Percentiles rank a stretch among this genome's conserved stretches.
Conservation (phyloP, 1,140 invertebrate species). For the Drosophila nigrodunni region DNA sequence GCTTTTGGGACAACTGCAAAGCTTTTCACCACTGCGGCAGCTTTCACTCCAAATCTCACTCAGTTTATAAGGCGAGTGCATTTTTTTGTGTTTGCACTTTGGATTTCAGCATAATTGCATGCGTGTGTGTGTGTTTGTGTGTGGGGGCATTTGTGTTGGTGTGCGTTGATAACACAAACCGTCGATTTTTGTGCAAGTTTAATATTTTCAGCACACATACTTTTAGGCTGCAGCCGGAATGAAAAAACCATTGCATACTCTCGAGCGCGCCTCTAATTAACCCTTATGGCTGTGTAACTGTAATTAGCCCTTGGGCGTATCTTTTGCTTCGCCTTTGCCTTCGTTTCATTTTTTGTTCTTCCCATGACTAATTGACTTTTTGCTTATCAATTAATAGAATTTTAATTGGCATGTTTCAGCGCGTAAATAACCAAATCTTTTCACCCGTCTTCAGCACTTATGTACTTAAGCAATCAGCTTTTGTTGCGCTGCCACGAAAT, state of each 20-base stretch:
- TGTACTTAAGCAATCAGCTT: slow-evolving; percentile 5
- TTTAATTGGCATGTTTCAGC: slow-evolving; percentile 56
- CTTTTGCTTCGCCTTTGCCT: no score
- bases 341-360: neutral
- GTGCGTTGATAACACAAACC: neutral
- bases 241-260: slow-evolving; percentile 39
- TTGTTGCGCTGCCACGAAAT: slow-evolving; percentile 30
- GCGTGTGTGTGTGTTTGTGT: slow-evolving; percentile 12
- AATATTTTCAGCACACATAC: slow-evolving; percentile 31
- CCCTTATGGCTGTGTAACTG: slow-evolving; percentile 32
- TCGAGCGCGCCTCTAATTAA: slow-evolving; percentile 41
- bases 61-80: neutral
- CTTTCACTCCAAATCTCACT: slow-evolving; percentile 38
- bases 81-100: slow-evolving; percentile 7
- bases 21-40: slow-evolving; percentile 62
- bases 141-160: neutral
- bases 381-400: slow-evolving; percentile 66
- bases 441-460: neutral
- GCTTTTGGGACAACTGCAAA: slow-evolving; percentile 58
- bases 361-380: slow-evolving; percentile 42
- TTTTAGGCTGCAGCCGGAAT: slow-evolving; percentile 29
- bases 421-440: slow-evolving; percentile 18
- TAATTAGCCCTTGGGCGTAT: slow-evolving; percentile 13
- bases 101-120: slow-evolving; percentile 29
- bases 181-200: neutral